A percentile compares a stretch with the other conserved stretches of the same genome.
Conservation (phyloP, 1,140 invertebrate genomes). For the Danaus plexippus region DNA sequence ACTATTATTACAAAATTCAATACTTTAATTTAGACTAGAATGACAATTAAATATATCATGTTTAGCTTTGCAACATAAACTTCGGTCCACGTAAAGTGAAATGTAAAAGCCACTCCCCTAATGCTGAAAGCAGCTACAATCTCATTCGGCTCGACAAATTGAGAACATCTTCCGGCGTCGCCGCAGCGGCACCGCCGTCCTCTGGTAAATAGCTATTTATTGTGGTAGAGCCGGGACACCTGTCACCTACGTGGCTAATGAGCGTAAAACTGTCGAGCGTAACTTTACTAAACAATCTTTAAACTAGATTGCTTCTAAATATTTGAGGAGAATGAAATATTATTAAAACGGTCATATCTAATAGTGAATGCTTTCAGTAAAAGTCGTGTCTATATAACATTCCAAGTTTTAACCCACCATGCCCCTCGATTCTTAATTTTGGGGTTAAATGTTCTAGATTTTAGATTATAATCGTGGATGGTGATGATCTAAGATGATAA, state of each 20-base stretch:
- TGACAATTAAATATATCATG: neutral
- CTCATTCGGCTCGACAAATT: constrained; percentile 64
- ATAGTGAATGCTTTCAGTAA: no score
- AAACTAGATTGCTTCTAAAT: no score
- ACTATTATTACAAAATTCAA: no score
- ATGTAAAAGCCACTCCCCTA: constrained; percentile 61
- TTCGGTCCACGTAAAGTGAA: constrained; percentile 46
- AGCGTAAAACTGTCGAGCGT: constrained; percentile 9
- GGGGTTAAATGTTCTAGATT: no score
- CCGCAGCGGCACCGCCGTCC: constrained; percentile 36
- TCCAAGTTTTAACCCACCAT: no score
- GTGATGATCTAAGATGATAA: no score
- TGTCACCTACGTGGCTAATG: constrained; percentile 35
- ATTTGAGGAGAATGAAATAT: no score
- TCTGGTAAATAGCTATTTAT: constrained; percentile 61
- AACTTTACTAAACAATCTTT: constrained; percentile 1
- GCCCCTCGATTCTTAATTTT: no score
- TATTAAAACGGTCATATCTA: no score
- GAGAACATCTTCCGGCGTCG: constrained; percentile 54
- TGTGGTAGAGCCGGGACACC: constrained; percentile 46
- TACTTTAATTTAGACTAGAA: no score
- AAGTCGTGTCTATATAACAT: no score
- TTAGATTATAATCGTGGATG: no score
- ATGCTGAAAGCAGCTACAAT: constrained; percentile 60
- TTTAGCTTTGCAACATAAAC: constrained; percentile 6